phyloP scores from a whole-genome alignment of 2,113 vertebrate species.

The rat (Rattus norvegicus) region GRCr8 NC_086023.1:106985001-106985500 shows the following conservation, averaged over 20 bases:
- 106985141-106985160: constrained; percentile 81
- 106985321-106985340: background rate
- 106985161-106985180: constrained; percentile 79
- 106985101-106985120: constrained; percentile 84
- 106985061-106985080: constrained; percentile 72
- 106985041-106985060: constrained; percentile 62
- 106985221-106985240: constrained; percentile 61
- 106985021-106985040: constrained; percentile 68
- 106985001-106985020: constrained; percentile 76
- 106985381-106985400: background rate
- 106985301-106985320: constrained; percentile 15
- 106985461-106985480: constrained; percentile 15
- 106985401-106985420: constrained; percentile 45
- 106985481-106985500: background rate
- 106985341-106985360: background rate
- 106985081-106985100: constrained; percentile 79
- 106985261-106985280: constrained; percentile 53
- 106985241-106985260: constrained; percentile 61
- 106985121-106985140: constrained; percentile 84
- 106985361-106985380: background rate
- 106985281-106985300: constrained; percentile 36
- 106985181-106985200: constrained; percentile 76
- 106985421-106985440: background rate
- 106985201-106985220: constrained; percentile 77
- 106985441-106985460: background rate